Evolutionary conservation across 2,113 vertebrate species (phyloP).

Genomic region (Pandion haliaetus): DNA sequence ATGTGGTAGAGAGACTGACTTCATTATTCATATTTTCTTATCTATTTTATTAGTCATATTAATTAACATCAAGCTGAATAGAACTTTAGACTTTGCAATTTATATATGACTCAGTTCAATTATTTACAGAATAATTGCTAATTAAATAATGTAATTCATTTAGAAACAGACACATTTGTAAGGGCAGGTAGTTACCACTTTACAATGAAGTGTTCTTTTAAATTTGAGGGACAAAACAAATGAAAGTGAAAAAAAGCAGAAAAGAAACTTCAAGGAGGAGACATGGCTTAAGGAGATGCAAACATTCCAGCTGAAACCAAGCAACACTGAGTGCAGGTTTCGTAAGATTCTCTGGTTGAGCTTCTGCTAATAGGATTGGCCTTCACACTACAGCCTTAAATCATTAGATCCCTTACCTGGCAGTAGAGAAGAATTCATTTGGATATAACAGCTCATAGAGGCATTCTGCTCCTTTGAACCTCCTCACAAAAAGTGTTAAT

Average conservation of each 20-base stretch:
- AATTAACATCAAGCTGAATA: neutral
- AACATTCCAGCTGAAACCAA: neutral
- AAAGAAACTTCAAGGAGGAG: neutral
- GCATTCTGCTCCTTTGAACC: neutral
- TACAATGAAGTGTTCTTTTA: neutral
- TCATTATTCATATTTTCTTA: neutral
- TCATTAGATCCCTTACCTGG: neutral
- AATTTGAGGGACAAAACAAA: neutral
- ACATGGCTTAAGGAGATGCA: neutral
- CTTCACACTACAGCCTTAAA: neutral
- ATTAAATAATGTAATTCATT: neutral
- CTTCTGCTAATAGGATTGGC: neutral
- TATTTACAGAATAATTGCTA: neutral
- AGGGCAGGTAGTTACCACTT: neutral
- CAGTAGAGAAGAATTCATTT: neutral
- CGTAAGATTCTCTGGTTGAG: neutral
- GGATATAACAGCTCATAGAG: neutral
- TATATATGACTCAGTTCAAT: conserved; percentile 2
- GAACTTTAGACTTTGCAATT: neutral
- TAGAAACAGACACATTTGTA: neutral
- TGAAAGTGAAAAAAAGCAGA: neutral
- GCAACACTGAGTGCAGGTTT: neutral
- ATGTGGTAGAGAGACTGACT: neutral
- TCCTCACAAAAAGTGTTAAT: neutral
- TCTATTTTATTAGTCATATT: conserved; percentile 2